These are phyloP conservation scores for Tinea trinotella DNA, from an alignment of 2,888 invertebrate genomes.

Conservation along the genomic window DNA sequence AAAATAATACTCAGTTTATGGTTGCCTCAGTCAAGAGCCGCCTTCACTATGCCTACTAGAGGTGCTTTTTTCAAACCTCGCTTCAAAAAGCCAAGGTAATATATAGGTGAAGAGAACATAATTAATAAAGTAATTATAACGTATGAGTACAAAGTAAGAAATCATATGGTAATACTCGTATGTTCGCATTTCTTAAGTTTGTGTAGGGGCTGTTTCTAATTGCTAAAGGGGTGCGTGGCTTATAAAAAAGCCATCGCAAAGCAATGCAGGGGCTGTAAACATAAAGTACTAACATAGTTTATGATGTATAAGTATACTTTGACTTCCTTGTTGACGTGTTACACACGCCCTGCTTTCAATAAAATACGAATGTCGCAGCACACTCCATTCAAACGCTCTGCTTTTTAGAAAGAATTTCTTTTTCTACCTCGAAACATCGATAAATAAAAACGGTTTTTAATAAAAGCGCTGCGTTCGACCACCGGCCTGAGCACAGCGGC, in stretches of 20 bases:
- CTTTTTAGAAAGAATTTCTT: slow-evolving; percentile 19
- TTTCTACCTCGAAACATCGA: slow-evolving; percentile 46
- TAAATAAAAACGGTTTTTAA: slow-evolving; percentile 67
- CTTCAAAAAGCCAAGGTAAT: too few relatives aligned
- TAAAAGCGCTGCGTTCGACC: slow-evolving; percentile 54
- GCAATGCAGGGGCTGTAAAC: slow-evolving; percentile 1
- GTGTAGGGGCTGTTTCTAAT: slow-evolving; percentile 23
- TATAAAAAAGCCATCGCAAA: neutral
- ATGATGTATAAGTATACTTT: neutral
- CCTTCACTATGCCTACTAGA: too few relatives aligned
- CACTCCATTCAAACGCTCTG: neutral
- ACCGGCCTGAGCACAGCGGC: slow-evolving; percentile 37
- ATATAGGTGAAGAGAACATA: too few relatives aligned
- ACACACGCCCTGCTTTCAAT: neutral
- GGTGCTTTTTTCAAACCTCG: too few relatives aligned
- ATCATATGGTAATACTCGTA: too few relatives aligned
- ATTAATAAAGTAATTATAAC: too few relatives aligned
- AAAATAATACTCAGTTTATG: too few relatives aligned
- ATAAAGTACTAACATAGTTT: neutral
- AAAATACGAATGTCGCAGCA: neutral
- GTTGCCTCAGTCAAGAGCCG: too few relatives aligned
- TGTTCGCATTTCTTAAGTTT: neutral
- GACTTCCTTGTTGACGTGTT: slow-evolving; percentile 1
- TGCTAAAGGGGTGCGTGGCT: slow-evolving; percentile 5
- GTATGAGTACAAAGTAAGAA: too few relatives aligned